Conservation (phyloP, 2,888 invertebrate genomes). For the Drosophila putrida region DNA sequence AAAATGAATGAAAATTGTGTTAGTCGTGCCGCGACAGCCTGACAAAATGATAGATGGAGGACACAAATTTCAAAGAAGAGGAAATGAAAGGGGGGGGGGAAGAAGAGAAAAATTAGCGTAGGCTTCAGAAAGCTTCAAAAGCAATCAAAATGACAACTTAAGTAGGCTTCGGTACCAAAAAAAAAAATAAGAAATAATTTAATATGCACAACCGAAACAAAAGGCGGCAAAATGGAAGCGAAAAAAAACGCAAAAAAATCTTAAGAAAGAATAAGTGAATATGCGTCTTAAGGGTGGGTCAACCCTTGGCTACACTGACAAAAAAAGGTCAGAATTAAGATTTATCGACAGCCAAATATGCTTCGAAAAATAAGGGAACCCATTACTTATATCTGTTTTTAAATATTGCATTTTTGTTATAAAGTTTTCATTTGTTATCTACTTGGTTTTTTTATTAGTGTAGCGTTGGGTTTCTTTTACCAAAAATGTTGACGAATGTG, state of each 20-base stretch:
- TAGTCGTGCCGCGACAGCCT: slow-evolving; percentile 54
- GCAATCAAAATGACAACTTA: slow-evolving; percentile 81
- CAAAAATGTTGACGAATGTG: slow-evolving; percentile 41
- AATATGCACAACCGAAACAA: slow-evolving; percentile 34
- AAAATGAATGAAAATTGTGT: slow-evolving; percentile 68
- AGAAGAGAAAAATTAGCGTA: slow-evolving; percentile 67
- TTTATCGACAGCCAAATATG: no score
- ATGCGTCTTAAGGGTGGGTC: slow-evolving; percentile 14
- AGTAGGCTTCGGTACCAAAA: slow-evolving; percentile 70
- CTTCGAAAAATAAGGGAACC: no score
- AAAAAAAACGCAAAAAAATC: slow-evolving; percentile 27
- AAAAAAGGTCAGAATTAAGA: no score
- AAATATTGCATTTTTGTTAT: no score
- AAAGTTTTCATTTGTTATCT: no score
- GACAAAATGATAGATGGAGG: slow-evolving; percentile 70
- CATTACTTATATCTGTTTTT: no score
- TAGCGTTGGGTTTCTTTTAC: not conserved
- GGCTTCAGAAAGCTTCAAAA: slow-evolving; percentile 74
- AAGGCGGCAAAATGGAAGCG: slow-evolving; percentile 21
- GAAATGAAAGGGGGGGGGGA: not conserved
- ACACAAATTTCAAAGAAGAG: slow-evolving; percentile 1
- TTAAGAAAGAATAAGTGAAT: slow-evolving; percentile 1
- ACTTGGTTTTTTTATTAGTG: no score
- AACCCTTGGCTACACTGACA: slow-evolving; percentile 1
- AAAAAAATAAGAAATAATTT: slow-evolving; percentile 34